Percentiles rank a stretch among this genome's conserved stretches.
Evolutionary conservation across 2,113 vertebrate genomes (phyloP).

Genomic region (Morone chrysops): DNA sequence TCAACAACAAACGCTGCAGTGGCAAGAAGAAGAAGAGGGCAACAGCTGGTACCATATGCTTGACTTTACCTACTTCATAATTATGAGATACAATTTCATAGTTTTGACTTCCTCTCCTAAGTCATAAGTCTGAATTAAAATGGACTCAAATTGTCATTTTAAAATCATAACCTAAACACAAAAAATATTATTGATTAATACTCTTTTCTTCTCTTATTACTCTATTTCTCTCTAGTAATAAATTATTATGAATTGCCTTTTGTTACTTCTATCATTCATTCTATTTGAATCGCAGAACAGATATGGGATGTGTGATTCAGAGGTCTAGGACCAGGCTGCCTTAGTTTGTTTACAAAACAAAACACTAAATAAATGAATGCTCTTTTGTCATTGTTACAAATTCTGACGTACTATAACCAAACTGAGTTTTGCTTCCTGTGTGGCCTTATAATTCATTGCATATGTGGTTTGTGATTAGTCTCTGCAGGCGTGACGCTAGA

Average conservation of each 20-base stretch:
- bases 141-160: background rate
- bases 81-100: no score
- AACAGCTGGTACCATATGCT: constrained; percentile 43
- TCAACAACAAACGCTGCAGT: constrained; percentile 32
- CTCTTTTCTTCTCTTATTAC: no score
- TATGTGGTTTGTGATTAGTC: background rate
- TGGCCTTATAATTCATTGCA: background rate
- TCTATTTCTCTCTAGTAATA: no score
- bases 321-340: background rate
- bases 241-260: no score
- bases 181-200: no score
- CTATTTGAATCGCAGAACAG: background rate
- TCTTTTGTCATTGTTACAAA: background rate
- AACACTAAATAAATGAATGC: background rate
- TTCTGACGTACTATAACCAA: background rate
- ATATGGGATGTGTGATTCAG: background rate
- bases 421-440: background rate
- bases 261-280: no score
- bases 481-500: constrained; percentile 43
- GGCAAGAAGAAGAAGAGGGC: constrained; percentile 63
- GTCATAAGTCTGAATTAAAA: background rate
- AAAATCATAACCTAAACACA: background rate
- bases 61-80: background rate
- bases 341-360: background rate
- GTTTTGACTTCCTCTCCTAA: background rate